These are phyloP conservation scores for Typhlomys cinereus DNA, from an alignment of 2,113 vertebrate species.

Conservation along the genomic window DNA sequence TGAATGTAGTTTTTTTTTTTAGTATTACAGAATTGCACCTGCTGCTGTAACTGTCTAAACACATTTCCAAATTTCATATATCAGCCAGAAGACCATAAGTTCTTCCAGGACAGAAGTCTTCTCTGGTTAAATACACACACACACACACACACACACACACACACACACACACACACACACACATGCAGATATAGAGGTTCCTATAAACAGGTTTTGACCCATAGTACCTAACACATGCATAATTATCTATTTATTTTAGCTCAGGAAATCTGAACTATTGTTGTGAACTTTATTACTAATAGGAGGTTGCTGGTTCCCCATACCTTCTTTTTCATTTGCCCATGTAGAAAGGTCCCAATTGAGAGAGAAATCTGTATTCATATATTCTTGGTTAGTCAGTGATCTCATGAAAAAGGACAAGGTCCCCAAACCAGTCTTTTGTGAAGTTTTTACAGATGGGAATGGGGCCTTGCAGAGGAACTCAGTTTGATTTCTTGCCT, in stretches of 20 bases:
- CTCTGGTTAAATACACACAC: not conserved
- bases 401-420: not conserved
- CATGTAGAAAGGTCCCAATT: not conserved
- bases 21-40: not conserved
- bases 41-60: not conserved
- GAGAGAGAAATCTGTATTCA: conserved; percentile 7
- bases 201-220: not conserved
- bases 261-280: not conserved
- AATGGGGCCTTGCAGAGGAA: conserved; percentile 43
- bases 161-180: not conserved
- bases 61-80: not conserved
- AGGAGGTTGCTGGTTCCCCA: not conserved
- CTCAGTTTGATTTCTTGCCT: conserved; percentile 54
- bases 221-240: too few relatives aligned
- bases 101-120: not conserved
- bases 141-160: not conserved
- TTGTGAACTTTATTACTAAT: not conserved
- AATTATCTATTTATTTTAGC: not conserved
- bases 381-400: conserved; percentile 23
- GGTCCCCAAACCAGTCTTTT: not conserved
- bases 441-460: conserved; percentile 47
- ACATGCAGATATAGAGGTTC: not conserved
- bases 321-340: not conserved
- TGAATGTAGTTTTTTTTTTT: not conserved
- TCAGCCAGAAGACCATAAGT: not conserved